Evolutionary conservation across 1,140 invertebrate species (phyloP).

Genomic region (Macrocentrus cingulum): DNA sequence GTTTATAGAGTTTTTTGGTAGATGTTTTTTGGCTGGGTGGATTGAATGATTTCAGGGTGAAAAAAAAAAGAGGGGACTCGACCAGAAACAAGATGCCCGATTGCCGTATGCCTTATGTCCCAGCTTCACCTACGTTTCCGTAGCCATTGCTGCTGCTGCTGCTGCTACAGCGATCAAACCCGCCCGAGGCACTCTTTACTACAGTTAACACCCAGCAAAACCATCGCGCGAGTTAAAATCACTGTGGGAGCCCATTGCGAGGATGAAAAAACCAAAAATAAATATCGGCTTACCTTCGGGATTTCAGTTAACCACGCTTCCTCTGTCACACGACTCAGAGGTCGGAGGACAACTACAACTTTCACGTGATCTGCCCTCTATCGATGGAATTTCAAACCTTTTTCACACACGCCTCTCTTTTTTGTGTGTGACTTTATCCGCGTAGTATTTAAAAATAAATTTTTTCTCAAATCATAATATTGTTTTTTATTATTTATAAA

Average conservation of each 20-base stretch:
- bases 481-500: no score
- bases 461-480: no score
- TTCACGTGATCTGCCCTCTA: no score
- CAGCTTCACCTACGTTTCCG: constrained; percentile 46
- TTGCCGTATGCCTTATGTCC: constrained; percentile 36
- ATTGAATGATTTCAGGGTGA: constrained; percentile 37
- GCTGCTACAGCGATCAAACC: constrained; percentile 41
- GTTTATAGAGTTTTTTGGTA: constrained; percentile 12
- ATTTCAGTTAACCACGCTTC: constrained; percentile 69
- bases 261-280: constrained; percentile 46
- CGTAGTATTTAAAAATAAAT: no score
- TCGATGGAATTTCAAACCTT: no score
- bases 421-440: no score
- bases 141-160: constrained; percentile 43
- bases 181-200: constrained; percentile 35
- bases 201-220: constrained; percentile 34
- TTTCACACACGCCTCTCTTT: no score
- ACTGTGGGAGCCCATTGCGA: constrained; percentile 30
- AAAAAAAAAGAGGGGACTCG: constrained; percentile 26
- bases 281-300: constrained; percentile 63
- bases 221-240: constrained; percentile 38
- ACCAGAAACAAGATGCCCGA: constrained; percentile 45
- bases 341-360: no score
- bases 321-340: constrained; percentile 31
- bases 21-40: constrained; percentile 22